Conservation (phyloP, 2,888 invertebrate species). For the Chalcis sispes region DNA sequence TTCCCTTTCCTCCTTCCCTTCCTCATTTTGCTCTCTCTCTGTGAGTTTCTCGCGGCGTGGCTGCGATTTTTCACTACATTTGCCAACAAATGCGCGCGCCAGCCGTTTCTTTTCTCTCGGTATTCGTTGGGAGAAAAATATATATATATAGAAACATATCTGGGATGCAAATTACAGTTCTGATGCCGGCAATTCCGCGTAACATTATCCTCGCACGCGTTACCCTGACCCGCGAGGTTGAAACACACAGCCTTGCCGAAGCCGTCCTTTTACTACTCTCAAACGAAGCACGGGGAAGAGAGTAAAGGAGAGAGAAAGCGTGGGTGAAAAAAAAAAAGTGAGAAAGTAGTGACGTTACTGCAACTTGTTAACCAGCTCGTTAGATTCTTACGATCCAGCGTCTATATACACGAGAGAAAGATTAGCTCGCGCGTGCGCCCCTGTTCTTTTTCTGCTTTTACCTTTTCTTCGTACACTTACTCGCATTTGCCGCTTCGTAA, state of each 20-base stretch:
- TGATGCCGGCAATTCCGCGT: slow-evolving; percentile 58
- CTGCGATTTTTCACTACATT: slow-evolving; percentile 69
- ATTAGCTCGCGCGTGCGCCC: background rate
- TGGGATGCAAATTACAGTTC: slow-evolving; percentile 62
- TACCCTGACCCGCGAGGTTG: slow-evolving; percentile 8
- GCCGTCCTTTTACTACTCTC: slow-evolving; percentile 28
- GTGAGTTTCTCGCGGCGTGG: slow-evolving; percentile 54
- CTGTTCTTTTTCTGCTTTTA: slow-evolving; percentile 27
- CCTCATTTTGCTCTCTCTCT: slow-evolving; percentile 42
- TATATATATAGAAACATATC: slow-evolving; percentile 21
- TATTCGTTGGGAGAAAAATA: background rate
- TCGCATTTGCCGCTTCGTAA: slow-evolving; percentile 32
- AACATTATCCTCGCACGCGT: slow-evolving; percentile 57
- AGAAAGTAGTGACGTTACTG: slow-evolving; percentile 6
- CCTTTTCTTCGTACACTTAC: slow-evolving; percentile 1
- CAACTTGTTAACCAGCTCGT: slow-evolving; percentile 56
- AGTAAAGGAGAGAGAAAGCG: background rate
- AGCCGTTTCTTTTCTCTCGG: slow-evolving; percentile 8
- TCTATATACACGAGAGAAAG: background rate
- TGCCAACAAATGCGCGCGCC: slow-evolving; percentile 60
- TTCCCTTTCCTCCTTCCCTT: background rate
- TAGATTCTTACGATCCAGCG: slow-evolving; percentile 47
- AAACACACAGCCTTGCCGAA: slow-evolving; percentile 6
- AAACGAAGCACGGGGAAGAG: background rate
- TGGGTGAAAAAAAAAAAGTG: too few relatives aligned